These are phyloP conservation scores for Dolichallabes microphthalmus DNA, from an alignment of 2,113 vertebrate species.

Conservation along the genomic window DNA sequence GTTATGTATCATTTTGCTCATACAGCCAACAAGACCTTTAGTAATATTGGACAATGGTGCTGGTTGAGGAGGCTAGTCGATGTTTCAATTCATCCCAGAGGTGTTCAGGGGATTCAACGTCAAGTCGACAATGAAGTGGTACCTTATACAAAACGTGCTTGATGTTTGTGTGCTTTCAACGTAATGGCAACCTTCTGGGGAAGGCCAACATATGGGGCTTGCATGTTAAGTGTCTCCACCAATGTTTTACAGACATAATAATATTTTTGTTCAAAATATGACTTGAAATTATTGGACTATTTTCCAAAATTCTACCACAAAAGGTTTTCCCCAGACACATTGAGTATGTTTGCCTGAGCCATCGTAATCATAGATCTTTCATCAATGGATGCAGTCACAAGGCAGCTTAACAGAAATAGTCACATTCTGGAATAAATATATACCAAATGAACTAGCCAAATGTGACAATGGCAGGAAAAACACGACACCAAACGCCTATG, in stretches of 20 bases:
- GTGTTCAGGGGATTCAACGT: not conserved
- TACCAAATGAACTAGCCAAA: no score
- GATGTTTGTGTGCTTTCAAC: not conserved
- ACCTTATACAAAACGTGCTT: not conserved
- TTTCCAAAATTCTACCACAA: not conserved
- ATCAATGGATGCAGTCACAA: no score
- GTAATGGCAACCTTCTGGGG: not conserved
- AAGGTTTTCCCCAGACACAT: not conserved
- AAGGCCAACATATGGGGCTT: not conserved
- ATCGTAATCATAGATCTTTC: no score
- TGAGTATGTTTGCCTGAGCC: not conserved
- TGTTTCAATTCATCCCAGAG: not conserved
- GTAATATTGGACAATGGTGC: not conserved
- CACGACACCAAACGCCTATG: no score
- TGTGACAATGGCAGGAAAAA: no score
- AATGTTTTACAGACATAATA: not conserved
- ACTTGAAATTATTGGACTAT: not conserved
- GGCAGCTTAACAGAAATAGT: no score
- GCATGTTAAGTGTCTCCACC: not conserved
- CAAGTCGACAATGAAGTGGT: not conserved
- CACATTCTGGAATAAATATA: no score
- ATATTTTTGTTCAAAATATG: not conserved
- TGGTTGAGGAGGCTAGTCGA: not conserved
- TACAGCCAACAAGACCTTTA: not conserved
- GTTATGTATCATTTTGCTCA: not conserved